phyloP scores from a whole-genome alignment of 2,888 invertebrate genomes.

The Hirtodrosophila histrioides region DNA sequence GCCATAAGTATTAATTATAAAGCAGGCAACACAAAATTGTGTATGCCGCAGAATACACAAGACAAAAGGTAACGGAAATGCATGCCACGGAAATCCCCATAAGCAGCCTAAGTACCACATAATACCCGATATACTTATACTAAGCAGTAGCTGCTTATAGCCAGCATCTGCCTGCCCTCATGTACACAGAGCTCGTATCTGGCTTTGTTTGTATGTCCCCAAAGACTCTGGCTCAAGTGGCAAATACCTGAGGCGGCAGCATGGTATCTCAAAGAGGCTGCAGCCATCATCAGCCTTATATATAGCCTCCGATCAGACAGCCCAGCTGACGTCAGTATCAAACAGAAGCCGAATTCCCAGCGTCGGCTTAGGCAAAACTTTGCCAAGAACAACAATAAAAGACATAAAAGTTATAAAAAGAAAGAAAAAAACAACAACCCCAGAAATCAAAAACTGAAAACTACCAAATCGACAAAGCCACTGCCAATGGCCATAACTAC shows the following conservation, averaged over 20 bases:
- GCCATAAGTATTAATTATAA: slow-evolving; percentile 75
- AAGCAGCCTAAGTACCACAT: slow-evolving; percentile 76
- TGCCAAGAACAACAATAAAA: slow-evolving; percentile 31
- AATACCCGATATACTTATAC: slow-evolving; percentile 61
- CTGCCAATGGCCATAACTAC: slow-evolving; percentile 37
- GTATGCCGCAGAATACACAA: slow-evolving; percentile 5
- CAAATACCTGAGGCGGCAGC: slow-evolving; percentile 29
- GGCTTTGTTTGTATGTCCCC: slow-evolving; percentile 53
- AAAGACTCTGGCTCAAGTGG: slow-evolving; percentile 51
- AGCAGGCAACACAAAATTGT: slow-evolving; percentile 3
- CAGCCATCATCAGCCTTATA: slow-evolving; percentile 8
- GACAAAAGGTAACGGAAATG: slow-evolving; percentile 20
- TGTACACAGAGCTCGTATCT: neutral
- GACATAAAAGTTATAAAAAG: slow-evolving; percentile 27
- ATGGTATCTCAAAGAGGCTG: too few relatives aligned
- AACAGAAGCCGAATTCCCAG: slow-evolving; percentile 48
- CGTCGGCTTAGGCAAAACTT: slow-evolving; percentile 62
- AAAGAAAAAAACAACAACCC: slow-evolving; percentile 42
- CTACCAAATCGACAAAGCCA: slow-evolving; percentile 45
- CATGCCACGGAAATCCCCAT: slow-evolving; percentile 61
- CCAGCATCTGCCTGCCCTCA: slow-evolving; percentile 2
- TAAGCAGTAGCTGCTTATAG: slow-evolving; percentile 27
- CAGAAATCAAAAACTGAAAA: slow-evolving; percentile 67
- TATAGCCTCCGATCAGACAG: slow-evolving; percentile 30
- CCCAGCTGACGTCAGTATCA: slow-evolving; percentile 64